These are phyloP conservation scores for Mycogona germanica DNA, from an alignment of 2,888 invertebrate species.

Conservation along the genomic window DNA sequence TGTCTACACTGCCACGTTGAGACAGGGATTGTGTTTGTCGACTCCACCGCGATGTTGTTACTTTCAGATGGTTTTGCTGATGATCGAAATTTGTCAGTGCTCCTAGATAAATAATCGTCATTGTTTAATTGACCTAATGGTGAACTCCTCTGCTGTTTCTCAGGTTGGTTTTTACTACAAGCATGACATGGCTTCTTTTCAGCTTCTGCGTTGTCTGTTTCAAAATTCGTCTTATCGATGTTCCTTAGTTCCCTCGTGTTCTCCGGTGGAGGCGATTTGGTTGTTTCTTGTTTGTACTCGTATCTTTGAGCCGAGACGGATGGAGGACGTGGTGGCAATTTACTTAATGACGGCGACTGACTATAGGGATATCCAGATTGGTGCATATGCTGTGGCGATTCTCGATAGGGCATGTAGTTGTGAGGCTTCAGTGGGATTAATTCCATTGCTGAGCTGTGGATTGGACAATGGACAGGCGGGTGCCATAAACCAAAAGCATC, in stretches of 20 bases:
- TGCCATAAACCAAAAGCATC: slow-evolving; percentile 10
- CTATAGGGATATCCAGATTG: background rate
- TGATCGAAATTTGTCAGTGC: no score
- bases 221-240: background rate
- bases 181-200: background rate
- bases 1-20: slow-evolving; percentile 72
- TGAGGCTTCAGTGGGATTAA: background rate
- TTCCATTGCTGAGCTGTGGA: background rate
- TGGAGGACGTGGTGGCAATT: background rate
- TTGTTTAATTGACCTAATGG: no score
- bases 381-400: background rate
- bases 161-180: background rate
- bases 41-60: background rate
- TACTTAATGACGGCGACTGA: no score
- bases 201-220: slow-evolving; percentile 8
- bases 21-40: slow-evolving; percentile 3
- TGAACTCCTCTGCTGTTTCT: slow-evolving; percentile 11
- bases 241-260: background rate
- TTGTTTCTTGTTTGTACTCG: background rate
- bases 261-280: slow-evolving; percentile 13
- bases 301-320: no score
- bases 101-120: slow-evolving; percentile 19
- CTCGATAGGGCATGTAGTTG: background rate
- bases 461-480: slow-evolving; percentile 4
- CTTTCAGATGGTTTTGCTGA: no score